Conservation (phyloP, 2,888 invertebrate genomes). For the Beris chalybata region DNA sequence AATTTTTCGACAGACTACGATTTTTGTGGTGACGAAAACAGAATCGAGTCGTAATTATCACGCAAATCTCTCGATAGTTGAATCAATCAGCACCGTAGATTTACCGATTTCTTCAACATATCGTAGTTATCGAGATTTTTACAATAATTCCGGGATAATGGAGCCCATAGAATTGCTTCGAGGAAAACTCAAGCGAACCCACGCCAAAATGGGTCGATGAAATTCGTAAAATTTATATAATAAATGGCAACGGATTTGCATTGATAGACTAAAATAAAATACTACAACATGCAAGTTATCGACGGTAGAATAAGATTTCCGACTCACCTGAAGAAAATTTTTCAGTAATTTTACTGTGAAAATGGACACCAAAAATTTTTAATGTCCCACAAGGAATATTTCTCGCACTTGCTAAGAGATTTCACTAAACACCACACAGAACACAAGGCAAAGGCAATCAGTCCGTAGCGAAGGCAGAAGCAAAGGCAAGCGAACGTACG, state of each 20-base stretch:
- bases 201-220: constrained; percentile 49
- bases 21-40: constrained; percentile 41
- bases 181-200: constrained; percentile 41
- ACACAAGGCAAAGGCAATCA: constrained; percentile 2
- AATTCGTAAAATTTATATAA: constrained; percentile 50
- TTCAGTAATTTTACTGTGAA: constrained; percentile 46
- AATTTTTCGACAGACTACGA: constrained; percentile 25
- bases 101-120: constrained; percentile 26
- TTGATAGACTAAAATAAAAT: constrained; percentile 43
- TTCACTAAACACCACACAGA: constrained; percentile 21
- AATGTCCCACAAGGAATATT: constrained; percentile 17
- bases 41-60: constrained; percentile 36
- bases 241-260: constrained; percentile 46
- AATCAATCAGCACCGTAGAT: constrained; percentile 13
- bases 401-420: background rate
- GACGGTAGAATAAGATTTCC: constrained; percentile 48
- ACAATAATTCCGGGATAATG: constrained; percentile 5
- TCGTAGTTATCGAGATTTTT: constrained; percentile 13
- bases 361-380: constrained; percentile 44
- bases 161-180: constrained; percentile 35
- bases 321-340: constrained; percentile 50
- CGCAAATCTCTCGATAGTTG: constrained; percentile 2
- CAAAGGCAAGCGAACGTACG: constrained; percentile 1
- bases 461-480: background rate
- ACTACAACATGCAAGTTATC: constrained; percentile 43